phyloP scores from a whole-genome alignment of 2,797 vertebrate genomes.

The Rhodeus uyekii region DNA sequence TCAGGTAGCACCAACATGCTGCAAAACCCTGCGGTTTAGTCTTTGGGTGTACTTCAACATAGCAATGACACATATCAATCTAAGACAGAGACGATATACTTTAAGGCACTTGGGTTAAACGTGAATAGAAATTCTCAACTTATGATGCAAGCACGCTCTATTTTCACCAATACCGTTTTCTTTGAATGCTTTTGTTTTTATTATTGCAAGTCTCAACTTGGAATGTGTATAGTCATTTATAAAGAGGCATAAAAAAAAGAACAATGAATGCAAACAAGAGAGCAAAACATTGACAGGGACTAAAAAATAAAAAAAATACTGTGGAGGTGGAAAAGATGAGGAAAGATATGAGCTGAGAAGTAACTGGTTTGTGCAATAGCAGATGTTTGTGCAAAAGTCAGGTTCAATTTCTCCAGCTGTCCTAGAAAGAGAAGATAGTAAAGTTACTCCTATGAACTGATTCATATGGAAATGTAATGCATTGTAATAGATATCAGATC shows the following conservation, averaged over 20 bases:
- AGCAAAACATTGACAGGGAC: constrained; percentile 51
- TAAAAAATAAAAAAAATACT: constrained; percentile 42
- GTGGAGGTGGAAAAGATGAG: constrained; percentile 4
- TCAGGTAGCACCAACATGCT: constrained; percentile 9
- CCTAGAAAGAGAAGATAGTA: constrained; percentile 58
- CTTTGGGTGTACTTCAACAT: constrained; percentile 3
- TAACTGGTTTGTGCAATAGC: constrained; percentile 62
- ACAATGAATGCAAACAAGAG: constrained; percentile 5
- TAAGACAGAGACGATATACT: constrained; percentile 32
- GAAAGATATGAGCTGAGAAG: constrained; percentile 8
- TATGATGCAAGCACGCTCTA: not conserved
- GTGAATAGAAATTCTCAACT: constrained; percentile 23
- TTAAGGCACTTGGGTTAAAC: constrained; percentile 75
- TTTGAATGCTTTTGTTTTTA: constrained; percentile 7
- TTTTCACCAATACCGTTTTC: not conserved
- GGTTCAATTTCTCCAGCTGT: constrained; percentile 48
- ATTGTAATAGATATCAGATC: not conserved
- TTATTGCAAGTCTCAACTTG: constrained; percentile 18
- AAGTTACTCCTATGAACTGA: not conserved
- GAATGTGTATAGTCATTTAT: constrained; percentile 44
- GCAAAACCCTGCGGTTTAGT: not conserved
- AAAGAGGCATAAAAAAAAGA: not conserved
- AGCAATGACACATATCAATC: constrained; percentile 7
- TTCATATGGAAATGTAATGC: not conserved
- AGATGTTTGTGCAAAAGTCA: constrained; percentile 69